Evolutionary conservation across 2,888 invertebrate genomes (phyloP), one percentile per base, ranked within the genome.

Genomic region (Monoplex corrugatus): DNA sequence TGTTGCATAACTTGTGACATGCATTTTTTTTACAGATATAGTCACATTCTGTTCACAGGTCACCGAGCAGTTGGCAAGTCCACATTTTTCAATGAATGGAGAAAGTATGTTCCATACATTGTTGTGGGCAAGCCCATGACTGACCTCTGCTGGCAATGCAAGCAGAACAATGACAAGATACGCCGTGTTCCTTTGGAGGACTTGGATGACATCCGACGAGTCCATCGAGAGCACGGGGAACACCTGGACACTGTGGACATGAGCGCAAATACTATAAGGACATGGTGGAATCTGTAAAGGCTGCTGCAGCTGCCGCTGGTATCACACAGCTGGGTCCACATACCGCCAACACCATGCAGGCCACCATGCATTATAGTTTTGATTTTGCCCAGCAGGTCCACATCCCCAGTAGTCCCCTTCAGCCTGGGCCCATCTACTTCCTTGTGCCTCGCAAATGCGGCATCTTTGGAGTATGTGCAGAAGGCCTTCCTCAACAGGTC

Each of bases 351-450:
- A 5, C 19, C 43, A 19, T 5, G 2, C 28, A 57, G 0, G 10
- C 83, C 2, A 2, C 44, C 10, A n/a, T 83, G 45, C 92, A 91
- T 45, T 92, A 92, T 63, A 86, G 83, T 38, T 92, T 91, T 90
- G 92, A 92, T 68, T 92, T 89, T 90, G 91, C 91, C 28, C 92
- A 93, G 63, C 92, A 92, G 80, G 89, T 92, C 19, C 90, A 92
- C 75, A 91, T 89, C 38, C 93, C 91, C 1, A 91, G 89, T 44
- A 89, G 92, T 86, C 91, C 92, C 35, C 89, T 90, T 68, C 92
- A 93, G 88, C 92, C 92, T 35, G 93, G 93, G 32, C 92, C 92
- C 35, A 80, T 93, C 0, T 91, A 89, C 80, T 93, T 93, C 80
- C 89, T 89, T 40, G 91, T 90, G 8, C 93, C 92, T 13, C 89